These are phyloP conservation scores for Apteryx owenii DNA, from an alignment of 2,113 vertebrate species.

Conservation along the genomic window DNA sequence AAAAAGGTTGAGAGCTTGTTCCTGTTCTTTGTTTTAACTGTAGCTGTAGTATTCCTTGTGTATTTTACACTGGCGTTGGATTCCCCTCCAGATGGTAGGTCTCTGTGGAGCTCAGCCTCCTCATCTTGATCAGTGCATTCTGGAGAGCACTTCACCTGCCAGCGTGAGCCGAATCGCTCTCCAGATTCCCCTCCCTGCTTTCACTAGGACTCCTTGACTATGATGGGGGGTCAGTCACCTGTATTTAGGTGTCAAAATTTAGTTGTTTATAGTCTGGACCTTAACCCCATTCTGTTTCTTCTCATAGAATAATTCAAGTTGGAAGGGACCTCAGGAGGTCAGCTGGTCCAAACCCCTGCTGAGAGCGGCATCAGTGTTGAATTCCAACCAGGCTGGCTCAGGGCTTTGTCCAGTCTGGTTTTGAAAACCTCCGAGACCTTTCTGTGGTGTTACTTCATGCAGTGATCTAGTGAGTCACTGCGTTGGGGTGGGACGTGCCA, in stretches of 20 bases:
- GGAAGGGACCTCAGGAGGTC: background rate
- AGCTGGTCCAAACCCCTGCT: background rate
- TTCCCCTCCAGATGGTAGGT: background rate
- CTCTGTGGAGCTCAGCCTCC: background rate
- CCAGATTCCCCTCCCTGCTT: background rate
- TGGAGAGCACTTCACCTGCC: background rate
- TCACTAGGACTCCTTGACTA: background rate
- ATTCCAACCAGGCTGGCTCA: background rate
- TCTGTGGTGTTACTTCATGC: background rate
- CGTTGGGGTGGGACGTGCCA: no score
- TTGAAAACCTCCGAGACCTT: background rate
- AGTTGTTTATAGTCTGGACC: background rate
- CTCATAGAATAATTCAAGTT: background rate
- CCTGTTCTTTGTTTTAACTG: background rate
- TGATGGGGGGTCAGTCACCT: background rate
- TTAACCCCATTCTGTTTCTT: background rate
- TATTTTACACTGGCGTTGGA: background rate
- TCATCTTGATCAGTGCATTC: background rate
- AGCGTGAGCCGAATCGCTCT: background rate
- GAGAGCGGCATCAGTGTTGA: background rate
- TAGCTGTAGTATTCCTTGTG: background rate
- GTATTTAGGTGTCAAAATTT: background rate
- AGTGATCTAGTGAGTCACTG: background rate
- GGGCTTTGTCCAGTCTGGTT: background rate
- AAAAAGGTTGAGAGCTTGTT: no score